These are phyloP conservation scores for Dendrocopos noguchii DNA, from an alignment of 2,113 vertebrate genomes.

Conservation along the genomic window DNA sequence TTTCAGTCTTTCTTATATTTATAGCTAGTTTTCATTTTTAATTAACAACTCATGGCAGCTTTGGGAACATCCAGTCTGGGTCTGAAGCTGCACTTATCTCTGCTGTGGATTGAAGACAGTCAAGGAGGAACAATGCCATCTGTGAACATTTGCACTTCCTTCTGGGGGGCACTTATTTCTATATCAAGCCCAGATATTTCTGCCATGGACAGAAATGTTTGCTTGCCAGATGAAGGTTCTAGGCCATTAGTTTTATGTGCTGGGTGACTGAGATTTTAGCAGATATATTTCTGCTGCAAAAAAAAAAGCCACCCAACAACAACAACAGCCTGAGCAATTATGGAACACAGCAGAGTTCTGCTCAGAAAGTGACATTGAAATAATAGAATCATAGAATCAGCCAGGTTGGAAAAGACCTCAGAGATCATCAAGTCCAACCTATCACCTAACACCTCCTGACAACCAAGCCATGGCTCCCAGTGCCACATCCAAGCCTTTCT, in stretches of 20 bases:
- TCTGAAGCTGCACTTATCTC: background rate
- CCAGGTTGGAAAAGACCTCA: too few relatives aligned
- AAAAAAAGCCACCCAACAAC: background rate
- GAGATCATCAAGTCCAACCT: too few relatives aligned
- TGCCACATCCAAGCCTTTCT: too few relatives aligned
- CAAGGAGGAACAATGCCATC: background rate
- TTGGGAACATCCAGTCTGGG: background rate
- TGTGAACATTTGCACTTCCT: background rate
- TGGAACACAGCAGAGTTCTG: background rate
- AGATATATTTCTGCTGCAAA: background rate
- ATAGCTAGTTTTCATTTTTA: background rate
- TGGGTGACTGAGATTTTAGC: background rate
- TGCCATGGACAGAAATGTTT: background rate
- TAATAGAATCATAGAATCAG: too few relatives aligned
- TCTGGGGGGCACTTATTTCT: background rate
- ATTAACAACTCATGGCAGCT: background rate
- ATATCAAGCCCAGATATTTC: background rate
- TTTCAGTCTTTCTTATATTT: background rate
- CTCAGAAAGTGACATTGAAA: background rate
- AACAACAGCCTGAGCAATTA: conserved; percentile 1
- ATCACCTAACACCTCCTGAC: too few relatives aligned
- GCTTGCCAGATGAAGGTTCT: background rate
- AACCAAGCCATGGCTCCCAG: too few relatives aligned
- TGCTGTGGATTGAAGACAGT: background rate
- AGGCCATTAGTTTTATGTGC: background rate